Evolutionary conservation across 2,113 vertebrate species (phyloP).

Genomic region (Hypocryptadius cinnamomeus): DNA sequence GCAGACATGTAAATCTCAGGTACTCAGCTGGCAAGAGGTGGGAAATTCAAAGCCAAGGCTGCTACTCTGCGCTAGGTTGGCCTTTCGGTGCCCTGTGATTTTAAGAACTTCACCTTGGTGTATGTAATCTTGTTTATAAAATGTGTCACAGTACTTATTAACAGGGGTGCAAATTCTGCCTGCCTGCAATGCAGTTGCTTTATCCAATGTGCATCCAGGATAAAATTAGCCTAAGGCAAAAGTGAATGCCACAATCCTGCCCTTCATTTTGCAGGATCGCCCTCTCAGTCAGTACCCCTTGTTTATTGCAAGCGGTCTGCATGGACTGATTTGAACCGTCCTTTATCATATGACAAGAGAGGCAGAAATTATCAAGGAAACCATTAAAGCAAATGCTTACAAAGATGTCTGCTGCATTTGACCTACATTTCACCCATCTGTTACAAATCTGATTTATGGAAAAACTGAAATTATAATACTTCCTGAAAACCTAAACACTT

Average conservation of each 20-base stretch:
- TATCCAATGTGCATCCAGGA: neutral
- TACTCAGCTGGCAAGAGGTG: neutral
- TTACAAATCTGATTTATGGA: conserved; percentile 46
- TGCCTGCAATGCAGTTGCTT: neutral
- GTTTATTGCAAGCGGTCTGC: neutral
- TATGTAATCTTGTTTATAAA: neutral
- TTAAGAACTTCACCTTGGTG: neutral
- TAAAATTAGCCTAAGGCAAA: neutral
- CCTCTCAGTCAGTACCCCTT: neutral
- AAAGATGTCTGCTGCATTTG: conserved; percentile 38
- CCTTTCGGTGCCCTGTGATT: neutral
- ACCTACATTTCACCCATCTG: conserved; percentile 63
- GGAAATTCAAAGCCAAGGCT: neutral
- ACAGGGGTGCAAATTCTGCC: neutral
- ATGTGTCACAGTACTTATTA: neutral
- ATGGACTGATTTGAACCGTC: neutral
- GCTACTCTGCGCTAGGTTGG: neutral
- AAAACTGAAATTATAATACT: conserved; percentile 33
- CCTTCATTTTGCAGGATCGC: neutral
- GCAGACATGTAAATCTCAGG: neutral
- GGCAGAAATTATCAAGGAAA: conserved; percentile 12
- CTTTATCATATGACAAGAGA: neutral
- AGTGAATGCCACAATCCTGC: neutral
- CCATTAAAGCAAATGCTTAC: conserved; percentile 33
- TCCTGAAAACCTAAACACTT: neutral